Base-by-base conservation (phyloP, 2,888 invertebrate genomes). In the Nezara viridula region DNA sequence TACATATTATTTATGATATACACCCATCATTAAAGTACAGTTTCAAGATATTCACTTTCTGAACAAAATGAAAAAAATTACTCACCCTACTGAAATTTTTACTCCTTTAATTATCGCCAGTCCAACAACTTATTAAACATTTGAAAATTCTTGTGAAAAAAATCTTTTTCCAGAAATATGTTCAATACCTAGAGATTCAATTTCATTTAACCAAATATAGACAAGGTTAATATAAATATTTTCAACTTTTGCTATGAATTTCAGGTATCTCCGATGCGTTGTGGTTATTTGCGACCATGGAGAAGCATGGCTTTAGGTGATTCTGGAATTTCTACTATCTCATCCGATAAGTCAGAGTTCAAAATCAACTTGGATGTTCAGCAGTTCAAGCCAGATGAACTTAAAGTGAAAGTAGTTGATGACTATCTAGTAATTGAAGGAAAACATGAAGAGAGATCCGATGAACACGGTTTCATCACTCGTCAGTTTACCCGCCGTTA, bases 321-420 rank as follows among this genome's bases (percentile, higher is more conserved):
- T 10, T 91, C 91, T n/a, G 92, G 92, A 5, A 77, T 91, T 7
- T 91, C 92, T 0, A 89, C 89, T 7, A 86, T 92, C 40, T 85
- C 90, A 24, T 90, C 91, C n/a, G 91, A 91, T 88, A 91, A 91
- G 52, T 91, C 92, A 60, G 89, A 90, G n/a, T 91, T 92, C 86
- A 91, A 93, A 91, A 92, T 93, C 19, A 92, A 91, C 89, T 90
- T 93, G 88, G 93, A 93, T 90, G 93, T 93, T n/a, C 93, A 92
- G 77, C 93, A 93, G 89, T 93, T 93, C 92, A 92, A 92, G 87
- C 93, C 93, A 0, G 93, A 93, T n/a, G 93, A 93, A 91, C 91
- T 94, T 16, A 92, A 92, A 7, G 93, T 94, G n/a, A 93, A 93
- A 90, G 92, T 93, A 27, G 73, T 40, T 1, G 93, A 93, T 90